Evolutionary conservation across 2,888 invertebrate genomes (phyloP), one percentile per base, ranked within the genome.

Genomic region (Andrena bicolor): DNA sequence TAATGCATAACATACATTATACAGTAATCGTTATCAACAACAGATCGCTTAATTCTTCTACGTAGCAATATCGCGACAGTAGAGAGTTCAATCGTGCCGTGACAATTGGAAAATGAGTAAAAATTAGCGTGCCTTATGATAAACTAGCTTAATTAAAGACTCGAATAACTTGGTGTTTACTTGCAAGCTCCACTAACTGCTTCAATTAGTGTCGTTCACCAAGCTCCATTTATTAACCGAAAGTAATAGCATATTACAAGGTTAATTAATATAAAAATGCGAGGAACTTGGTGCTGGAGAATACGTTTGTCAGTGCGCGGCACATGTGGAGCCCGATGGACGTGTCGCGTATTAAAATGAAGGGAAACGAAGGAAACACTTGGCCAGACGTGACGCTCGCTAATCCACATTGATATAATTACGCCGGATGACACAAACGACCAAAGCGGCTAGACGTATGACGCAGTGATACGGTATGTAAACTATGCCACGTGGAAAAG

Each of bases 361-460:
- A 61, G 13, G 20, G 28, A 48, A 53, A 72, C 28, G 41, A 64
- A 70, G 49, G 26, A 30, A 60, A 49, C 8, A 63, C 23, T 28
- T 20, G 4, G 28, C 63, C 72, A 53, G 51, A 28, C 58, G 65
- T 56, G 72, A 32, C 23, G 30, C 56, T 64, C 64, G 68, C 28
- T 82, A 69, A 80, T 80, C 32, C 63, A 56, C 66, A 86, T 85
- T 83, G 73, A 80, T 79, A 78, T 86, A 88, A 87, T 90, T 87
- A 83, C 72, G 26, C 70, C 66, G 76, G 63, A 86, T 83, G 86
- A 87, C 80, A 85, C 71, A 83, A 83, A 74, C 72, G 83, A 74
- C 58, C 60, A 71, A 77, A 74, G 49, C 61, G 35, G 41, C 73
- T 65, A 60, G 49, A 49, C 20, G 28, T 61, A 76, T 81, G 76